A percentile compares a stretch with the other conserved stretches of the same genome.
Conservation (phyloP, 2,797 vertebrate species). For the Oryzias sinensis region DNA sequence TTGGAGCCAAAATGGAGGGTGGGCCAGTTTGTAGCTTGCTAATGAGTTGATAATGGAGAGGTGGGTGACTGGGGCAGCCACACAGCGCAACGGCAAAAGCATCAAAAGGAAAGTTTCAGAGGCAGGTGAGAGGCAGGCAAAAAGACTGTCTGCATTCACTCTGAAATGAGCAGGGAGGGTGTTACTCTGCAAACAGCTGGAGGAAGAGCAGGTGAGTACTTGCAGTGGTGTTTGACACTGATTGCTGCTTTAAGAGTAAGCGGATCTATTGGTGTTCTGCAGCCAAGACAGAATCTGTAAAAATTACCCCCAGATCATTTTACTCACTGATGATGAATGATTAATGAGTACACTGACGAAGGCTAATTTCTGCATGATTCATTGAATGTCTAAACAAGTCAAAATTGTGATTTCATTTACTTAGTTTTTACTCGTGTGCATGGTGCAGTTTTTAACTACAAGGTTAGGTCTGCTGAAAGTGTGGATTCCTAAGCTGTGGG, state of each 20-base stretch:
- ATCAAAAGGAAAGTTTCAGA: constrained; percentile 13
- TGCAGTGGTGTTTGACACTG: constrained; percentile 21
- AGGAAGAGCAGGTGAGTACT: constrained; percentile 16
- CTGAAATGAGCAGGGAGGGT: constrained; percentile 8
- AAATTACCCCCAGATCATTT: background rate
- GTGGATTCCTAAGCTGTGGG: too few species aligned
- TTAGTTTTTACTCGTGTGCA: too few species aligned
- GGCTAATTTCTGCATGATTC: background rate
- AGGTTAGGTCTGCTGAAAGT: too few species aligned
- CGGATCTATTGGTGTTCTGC: constrained; percentile 9
- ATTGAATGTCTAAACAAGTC: too few species aligned
- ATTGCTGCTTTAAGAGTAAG: constrained; percentile 24
- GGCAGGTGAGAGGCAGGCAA: constrained; percentile 3
- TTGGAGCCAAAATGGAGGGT: constrained; percentile 62
- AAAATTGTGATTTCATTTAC: too few species aligned
- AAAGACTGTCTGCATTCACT: constrained; percentile 5
- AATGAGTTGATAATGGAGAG: constrained; percentile 73
- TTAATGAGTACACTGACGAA: background rate
- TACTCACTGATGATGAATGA: background rate
- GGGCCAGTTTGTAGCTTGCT: constrained; percentile 59
- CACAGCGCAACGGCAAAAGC: constrained; percentile 36
- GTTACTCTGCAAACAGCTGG: constrained; percentile 7
- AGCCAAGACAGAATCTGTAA: background rate
- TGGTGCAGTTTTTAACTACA: too few species aligned
- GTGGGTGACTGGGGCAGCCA: constrained; percentile 49